phyloP scores from a whole-genome alignment of 2,113 vertebrate genomes.

The Siniperca knerii region DNA sequence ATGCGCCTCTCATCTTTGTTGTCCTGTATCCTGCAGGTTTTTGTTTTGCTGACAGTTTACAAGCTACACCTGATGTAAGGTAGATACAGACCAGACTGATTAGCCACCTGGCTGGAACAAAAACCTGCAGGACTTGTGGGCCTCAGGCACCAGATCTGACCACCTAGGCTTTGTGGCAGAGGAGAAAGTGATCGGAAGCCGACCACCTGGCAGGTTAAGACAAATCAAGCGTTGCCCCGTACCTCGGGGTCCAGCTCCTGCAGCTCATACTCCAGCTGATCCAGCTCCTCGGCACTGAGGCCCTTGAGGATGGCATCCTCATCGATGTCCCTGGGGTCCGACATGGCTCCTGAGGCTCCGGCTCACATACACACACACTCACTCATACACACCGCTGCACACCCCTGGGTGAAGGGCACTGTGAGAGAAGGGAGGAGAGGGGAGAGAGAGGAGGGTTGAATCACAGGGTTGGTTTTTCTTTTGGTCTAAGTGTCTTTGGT shows the following conservation, averaged over 20 bases:
- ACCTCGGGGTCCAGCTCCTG: conserved; percentile 98
- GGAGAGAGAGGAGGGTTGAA: not conserved
- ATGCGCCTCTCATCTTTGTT: not conserved
- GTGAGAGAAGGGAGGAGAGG: conserved; percentile 1
- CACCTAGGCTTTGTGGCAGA: fast-evolving
- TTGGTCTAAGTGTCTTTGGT: too few species aligned
- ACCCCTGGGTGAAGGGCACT: conserved; percentile 61
- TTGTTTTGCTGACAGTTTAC: not conserved
- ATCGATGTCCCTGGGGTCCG: conserved; percentile 94
- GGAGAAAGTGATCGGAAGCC: not conserved
- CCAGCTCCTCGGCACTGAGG: conserved; percentile 91
- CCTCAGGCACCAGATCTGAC: not conserved
- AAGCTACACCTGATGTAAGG: not conserved
- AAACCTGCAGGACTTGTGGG: not conserved
- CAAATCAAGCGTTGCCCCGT: conserved; percentile 13
- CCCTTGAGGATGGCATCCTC: conserved; percentile 94
- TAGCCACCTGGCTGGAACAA: not conserved
- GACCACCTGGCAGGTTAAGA: not conserved
- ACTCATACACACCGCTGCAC: conserved; percentile 68
- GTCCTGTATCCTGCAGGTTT: not conserved
- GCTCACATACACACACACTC: conserved; percentile 71
- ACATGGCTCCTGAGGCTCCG: conserved; percentile 79
- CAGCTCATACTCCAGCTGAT: conserved; percentile 91
- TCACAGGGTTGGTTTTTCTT: too few species aligned
- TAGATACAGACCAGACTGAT: not conserved